Base-by-base conservation (phyloP, 1,140 invertebrate genomes). In the Limonius californicus region DNA sequence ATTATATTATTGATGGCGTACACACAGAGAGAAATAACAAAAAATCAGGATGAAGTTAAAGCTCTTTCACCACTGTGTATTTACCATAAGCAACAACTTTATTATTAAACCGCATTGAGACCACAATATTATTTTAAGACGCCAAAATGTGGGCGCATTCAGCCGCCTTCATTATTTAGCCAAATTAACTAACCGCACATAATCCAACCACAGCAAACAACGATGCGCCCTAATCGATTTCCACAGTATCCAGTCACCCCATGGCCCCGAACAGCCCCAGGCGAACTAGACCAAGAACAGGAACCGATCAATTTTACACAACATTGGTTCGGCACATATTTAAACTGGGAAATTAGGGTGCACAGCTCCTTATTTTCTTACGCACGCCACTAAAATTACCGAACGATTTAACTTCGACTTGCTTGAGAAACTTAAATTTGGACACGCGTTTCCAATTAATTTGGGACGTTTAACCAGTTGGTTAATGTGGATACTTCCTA, bases 261-360 rank as follows among this genome's bases (percentile, higher is more conserved):
- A 3, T 23, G 6, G 9, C 12, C 47, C 16, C 4, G 2, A 53
- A 53, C 47, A 53, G 47, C 54, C 60, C 12, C n/a, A 47, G 35
- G 35, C 39, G n/a, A 57, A 35, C 20, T 16, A 55, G 27, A 32
- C 54, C 30, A 20, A 63, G 57, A 67, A 68, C 61, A 64, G 62
- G 66, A 72, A 72, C 73, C 70, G 70, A 75, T 75, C 73, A 75
- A 75, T 75, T 75, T 75, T 72, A 70, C 72, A 72, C 50, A 65
- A 72, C 68, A 74, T 75, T 74, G 72, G 61, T 62, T 66, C 65
- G 64, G 63, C 53, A 60, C 57, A 57, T 64, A 64, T 60, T 64
- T 58, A 47, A 60, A 64, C 53, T 56, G 32, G 20, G 15, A 55
- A 63, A 57, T 45, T 32, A 39, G 61, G 60, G 54, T 56, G 60